Conservation (phyloP, 2,113 vertebrate species). For the Sceloporus tristichus region DNA sequence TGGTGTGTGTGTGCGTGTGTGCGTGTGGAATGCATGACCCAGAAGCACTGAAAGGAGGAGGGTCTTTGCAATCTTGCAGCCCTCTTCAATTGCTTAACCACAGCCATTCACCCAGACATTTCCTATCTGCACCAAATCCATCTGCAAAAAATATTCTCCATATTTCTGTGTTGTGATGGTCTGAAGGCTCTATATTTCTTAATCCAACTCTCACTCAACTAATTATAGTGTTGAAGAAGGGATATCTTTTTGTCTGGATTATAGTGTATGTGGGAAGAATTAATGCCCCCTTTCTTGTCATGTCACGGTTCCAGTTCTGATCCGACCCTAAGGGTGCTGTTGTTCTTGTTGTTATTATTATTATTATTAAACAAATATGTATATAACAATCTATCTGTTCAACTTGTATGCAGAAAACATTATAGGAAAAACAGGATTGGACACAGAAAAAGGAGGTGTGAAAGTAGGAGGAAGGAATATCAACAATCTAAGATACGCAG, state of each 20-base stretch:
- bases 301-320: background rate
- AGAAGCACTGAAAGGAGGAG: background rate
- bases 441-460: too few relatives aligned
- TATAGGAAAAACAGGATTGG: too few relatives aligned
- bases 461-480: too few relatives aligned
- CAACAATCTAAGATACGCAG: too few relatives aligned
- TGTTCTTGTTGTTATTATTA: background rate
- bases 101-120: background rate
- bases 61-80: background rate
- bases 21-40: background rate
- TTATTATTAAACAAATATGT: too few relatives aligned
- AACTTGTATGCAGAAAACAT: too few relatives aligned
- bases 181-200: background rate
- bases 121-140: background rate
- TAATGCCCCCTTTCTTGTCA: background rate
- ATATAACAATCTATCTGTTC: too few relatives aligned
- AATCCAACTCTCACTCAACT: background rate
- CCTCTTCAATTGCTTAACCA: background rate
- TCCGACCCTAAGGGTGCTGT: background rate
- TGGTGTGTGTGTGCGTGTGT: too few relatives aligned
- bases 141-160: background rate
- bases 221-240: background rate
- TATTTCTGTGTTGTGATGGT: background rate
- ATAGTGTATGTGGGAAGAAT: background rate
- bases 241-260: background rate